Percentiles rank a stretch among this genome's conserved stretches.
Conservation (phyloP, 2,888 invertebrate species). For the Carabus problematicus region DNA sequence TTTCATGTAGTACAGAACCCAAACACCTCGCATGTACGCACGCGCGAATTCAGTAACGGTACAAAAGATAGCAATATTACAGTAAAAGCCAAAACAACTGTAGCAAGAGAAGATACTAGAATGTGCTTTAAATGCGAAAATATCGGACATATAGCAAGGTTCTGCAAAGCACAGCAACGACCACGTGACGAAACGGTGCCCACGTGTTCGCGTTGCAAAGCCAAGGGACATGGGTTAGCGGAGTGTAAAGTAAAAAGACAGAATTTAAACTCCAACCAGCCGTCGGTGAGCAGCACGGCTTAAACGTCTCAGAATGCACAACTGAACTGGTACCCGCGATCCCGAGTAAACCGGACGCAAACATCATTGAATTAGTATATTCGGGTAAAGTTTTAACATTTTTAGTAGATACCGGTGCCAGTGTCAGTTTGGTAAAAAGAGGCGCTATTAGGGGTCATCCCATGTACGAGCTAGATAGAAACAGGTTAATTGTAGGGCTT, state of each 20-base stretch:
- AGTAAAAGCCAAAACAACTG: not conserved
- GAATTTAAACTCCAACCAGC: slow-evolving; percentile 6
- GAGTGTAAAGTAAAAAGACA: not conserved
- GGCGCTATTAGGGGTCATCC: not conserved
- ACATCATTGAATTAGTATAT: not conserved
- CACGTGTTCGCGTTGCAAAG: not conserved
- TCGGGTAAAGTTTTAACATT: not conserved
- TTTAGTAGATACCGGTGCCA: not conserved
- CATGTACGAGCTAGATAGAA: not conserved
- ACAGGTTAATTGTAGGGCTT: not conserved
- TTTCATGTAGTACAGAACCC: not conserved
- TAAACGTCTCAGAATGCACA: not conserved
- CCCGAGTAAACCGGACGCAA: not conserved
- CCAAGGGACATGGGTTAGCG: not conserved
- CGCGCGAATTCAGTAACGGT: not conserved
- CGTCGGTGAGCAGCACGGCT: not conserved
- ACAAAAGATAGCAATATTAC: no score
- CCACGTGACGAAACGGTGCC: not conserved
- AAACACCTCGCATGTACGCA: not conserved
- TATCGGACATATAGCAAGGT: slow-evolving; percentile 3
- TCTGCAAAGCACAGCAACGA: not conserved
- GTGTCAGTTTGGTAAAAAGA: not conserved
- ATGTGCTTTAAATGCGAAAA: slow-evolving; percentile 12
- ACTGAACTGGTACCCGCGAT: not conserved
- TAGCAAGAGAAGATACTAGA: not conserved